Conservation (phyloP, 1,140 invertebrate genomes). For the Paraescarpia echinospica region DNA sequence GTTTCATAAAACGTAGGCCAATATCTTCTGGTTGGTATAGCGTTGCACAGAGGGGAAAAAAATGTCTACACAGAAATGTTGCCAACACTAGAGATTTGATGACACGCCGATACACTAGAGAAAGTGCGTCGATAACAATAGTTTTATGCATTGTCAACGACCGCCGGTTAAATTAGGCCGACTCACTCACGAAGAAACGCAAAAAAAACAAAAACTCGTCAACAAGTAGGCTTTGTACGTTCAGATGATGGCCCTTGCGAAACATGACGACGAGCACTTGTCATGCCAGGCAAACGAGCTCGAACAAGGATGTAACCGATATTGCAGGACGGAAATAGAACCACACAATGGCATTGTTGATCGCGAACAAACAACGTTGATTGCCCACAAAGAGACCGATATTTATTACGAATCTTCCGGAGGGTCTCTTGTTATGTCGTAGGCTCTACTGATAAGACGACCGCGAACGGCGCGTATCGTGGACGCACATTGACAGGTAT, state of each 20-base stretch:
- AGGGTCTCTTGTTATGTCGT: not conserved
- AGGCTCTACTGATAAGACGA: not conserved
- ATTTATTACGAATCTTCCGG: not conserved
- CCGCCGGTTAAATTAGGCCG: too few species aligned
- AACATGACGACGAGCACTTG: not conserved
- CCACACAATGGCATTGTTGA: not conserved
- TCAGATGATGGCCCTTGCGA: not conserved
- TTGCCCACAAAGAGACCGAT: not conserved
- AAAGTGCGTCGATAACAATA: too few species aligned
- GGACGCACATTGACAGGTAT: not conserved
- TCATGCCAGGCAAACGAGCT: not conserved
- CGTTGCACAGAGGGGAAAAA: too few species aligned
- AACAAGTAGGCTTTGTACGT: not conserved
- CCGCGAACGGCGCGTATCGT: not conserved
- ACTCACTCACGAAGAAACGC: not conserved
- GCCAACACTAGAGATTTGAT: too few species aligned
- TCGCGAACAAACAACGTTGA: not conserved
- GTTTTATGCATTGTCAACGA: too few species aligned
- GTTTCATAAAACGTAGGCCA: too few species aligned
- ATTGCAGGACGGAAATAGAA: not conserved
- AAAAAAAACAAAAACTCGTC: not conserved
- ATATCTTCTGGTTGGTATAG: too few species aligned
- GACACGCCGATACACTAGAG: too few species aligned
- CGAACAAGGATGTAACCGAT: not conserved
- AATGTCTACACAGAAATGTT: too few species aligned